These are phyloP conservation scores for Homalodisca vitripennis DNA, from an alignment of 1,140 invertebrate genomes.

Conservation along the genomic window DNA sequence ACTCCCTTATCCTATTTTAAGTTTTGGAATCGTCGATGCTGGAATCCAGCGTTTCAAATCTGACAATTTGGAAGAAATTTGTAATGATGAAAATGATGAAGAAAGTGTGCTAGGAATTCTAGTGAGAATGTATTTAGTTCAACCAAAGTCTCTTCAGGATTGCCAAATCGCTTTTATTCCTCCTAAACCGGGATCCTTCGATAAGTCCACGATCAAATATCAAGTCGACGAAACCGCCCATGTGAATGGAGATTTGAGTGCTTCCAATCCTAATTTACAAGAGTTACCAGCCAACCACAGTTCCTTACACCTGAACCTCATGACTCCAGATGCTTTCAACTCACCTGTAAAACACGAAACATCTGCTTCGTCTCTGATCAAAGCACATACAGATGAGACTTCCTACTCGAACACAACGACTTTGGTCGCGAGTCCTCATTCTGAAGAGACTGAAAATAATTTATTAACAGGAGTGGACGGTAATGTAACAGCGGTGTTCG, in stretches of 20 bases:
- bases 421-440: conserved; percentile 12
- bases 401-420: conserved; percentile 7
- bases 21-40: conserved; percentile 84
- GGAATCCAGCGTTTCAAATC: conserved; percentile 50
- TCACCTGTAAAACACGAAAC: conserved; percentile 49
- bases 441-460: background rate
- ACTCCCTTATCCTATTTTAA: conserved; percentile 77
- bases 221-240: too few species aligned
- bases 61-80: conserved; percentile 36
- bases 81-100: conserved; percentile 48
- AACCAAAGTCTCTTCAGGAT: conserved; percentile 85
- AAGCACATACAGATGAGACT: background rate
- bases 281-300: conserved; percentile 20
- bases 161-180: conserved; percentile 77
- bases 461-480: background rate
- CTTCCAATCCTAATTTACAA: background rate
- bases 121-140: conserved; percentile 79
- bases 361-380: conserved; percentile 9
- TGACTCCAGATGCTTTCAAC: conserved; percentile 88
- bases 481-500: conserved; percentile 1
- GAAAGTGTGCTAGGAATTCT: conserved; percentile 51
- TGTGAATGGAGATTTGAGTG: conserved; percentile 6
- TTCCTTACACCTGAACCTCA: conserved; percentile 56
- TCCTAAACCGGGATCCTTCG: conserved; percentile 42
- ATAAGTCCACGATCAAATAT: background rate